Evolutionary conservation across 2,797 vertebrate genomes (phyloP), one percentile per base, ranked within the genome.

Genomic region (Chaetodon trifasciatus): DNA sequence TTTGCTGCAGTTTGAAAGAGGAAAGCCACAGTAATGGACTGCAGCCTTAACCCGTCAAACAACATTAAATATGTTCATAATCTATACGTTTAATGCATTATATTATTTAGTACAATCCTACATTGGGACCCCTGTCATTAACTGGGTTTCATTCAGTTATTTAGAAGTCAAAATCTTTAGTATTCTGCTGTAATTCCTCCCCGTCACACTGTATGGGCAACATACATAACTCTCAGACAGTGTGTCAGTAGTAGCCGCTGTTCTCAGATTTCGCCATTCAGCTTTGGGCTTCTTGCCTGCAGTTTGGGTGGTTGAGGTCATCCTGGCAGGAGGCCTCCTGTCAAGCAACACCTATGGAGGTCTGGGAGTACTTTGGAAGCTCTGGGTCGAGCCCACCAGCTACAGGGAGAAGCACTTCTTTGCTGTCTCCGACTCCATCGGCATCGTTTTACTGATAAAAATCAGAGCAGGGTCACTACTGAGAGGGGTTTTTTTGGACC

Each of bases 301-400:
- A 74, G 83, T 84, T 73, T 86, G 90, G 88, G 87, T 84, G 89
- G 82, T 56, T 88, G 86, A 90, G 91, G 90, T 92, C 87, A 86
- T 85, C 74, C 68, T 74, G 88, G 79, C 83, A 53, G 72, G 83
- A 86, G 84, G 85, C 85, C 76, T 74, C 70, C 69, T 76, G 80
- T 93, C 91, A 88, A 32, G 64, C 57, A 87, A 85, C 91, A 92
- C 92, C 88, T 91, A 47, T 10, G 79, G 81, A 79, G 78, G 76
- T 83, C 89, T 91, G 89, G 85, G 72, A 88, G 67, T n/a, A 21
- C 66, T 91, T 79, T 19, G 56, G 75, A 32, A 64, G 44, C 61
- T 66, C 28, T 0, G 62, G 21, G 58, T 62, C 17, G 24, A 70
- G 70, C 47, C 68, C 76, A 35, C 39, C 76, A 42, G 39, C 80